Base-by-base conservation (phyloP, 2,113 vertebrate species). In the Saimiri boliviensis region DNA sequence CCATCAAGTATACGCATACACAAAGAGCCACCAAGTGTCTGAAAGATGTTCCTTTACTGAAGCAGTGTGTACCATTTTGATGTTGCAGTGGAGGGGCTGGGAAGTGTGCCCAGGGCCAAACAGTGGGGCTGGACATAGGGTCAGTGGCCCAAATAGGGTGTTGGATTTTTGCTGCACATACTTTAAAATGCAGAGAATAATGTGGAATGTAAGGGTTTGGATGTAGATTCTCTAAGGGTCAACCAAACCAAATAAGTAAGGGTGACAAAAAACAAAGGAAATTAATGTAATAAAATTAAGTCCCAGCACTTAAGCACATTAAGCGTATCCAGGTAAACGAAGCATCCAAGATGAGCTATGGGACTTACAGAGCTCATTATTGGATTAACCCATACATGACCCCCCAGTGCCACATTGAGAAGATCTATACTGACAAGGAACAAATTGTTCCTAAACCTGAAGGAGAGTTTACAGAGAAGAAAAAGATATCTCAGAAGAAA, bases 1-100 rank as follows among this genome's bases (percentile, higher is more conserved):
- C 99, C 98, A 99, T 99, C 98, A 99, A 99, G 91, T 99, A 99
- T 85, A 99, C 99, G 99, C 99, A 99, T 98, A 99, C 99, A 98
- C 99, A 99, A 82, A 99, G 99, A 98, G 99, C 99, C 92, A 99
- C 99, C 98, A 99, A 99, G 97, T 99, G 99, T 97, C 98, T 99
- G 97, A 99, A 99, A 92, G 99, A 99, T 0, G 98, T 99, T 93
- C 98, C 99, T 3, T 98, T 99, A 35, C 99, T 99, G 98, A 99
- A 99, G 92, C 99, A 99, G 63, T 99, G 99, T 1, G 99, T 99
- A 45, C 99, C 99, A 0, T 99, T 99, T 99, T 98, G 99, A 0
- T 99, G 99, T 84, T 99, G 99, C 98, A 99, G 99, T 1, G 99
- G 99, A 0, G 99, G 99, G 1, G 99, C 99, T 0, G 99, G 99